These are phyloP conservation scores for Buathra laborator DNA, from an alignment of 2,888 invertebrate genomes.

Conservation along the genomic window DNA sequence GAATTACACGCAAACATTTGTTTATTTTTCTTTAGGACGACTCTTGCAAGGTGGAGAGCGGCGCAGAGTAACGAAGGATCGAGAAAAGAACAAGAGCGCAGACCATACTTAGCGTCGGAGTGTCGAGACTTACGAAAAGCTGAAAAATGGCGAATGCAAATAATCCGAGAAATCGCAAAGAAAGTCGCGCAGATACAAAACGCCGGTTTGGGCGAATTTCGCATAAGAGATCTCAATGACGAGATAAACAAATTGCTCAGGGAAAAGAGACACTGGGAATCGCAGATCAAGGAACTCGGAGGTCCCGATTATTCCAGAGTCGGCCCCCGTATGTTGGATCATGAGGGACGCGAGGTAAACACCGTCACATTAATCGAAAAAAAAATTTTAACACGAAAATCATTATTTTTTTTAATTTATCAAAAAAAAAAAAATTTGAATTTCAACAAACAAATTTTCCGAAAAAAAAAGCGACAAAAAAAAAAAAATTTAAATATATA, in stretches of 20 bases:
- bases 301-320: constrained; percentile 97
- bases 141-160: constrained; percentile 98
- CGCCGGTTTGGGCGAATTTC: constrained; percentile 99
- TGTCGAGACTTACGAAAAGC: constrained; percentile 96
- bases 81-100: constrained; percentile 91
- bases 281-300: constrained; percentile 97
- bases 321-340: constrained; percentile 97
- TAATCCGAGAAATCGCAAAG: constrained; percentile 98
- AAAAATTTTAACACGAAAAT: background rate
- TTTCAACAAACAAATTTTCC: no score
- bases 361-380: background rate
- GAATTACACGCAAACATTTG: constrained; percentile 10
- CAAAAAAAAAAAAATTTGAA: background rate
- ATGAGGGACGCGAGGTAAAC: constrained; percentile 93
- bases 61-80: constrained; percentile 97
- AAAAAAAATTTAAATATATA: no score
- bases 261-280: constrained; percentile 99
- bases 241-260: constrained; percentile 99
- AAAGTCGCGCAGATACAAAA: constrained; percentile 99
- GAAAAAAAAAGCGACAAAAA: no score
- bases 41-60: constrained; percentile 98
- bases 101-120: constrained; percentile 98
- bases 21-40: constrained; percentile 90
- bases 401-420: background rate
- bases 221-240: constrained; percentile 98